Base-by-base conservation (phyloP, 2,797 vertebrate species). In the Pangasius krempfi region DNA sequence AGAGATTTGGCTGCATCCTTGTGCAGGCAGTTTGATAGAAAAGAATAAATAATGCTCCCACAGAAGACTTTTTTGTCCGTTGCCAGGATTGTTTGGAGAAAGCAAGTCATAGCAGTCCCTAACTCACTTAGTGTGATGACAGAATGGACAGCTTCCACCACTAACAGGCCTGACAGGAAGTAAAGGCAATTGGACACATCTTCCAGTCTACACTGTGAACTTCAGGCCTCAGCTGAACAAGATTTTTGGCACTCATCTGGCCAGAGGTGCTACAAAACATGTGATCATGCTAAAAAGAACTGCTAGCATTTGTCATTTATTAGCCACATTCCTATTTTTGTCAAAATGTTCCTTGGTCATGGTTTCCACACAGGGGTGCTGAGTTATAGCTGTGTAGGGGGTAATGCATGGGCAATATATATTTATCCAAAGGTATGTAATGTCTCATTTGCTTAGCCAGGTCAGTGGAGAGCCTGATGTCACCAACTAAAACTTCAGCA, bases 91-190 rank as follows among this genome's bases (percentile, higher is more conserved):
- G 33, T 85, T 92, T 92, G 89, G 91, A 92, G 90, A 91, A 92
- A 94, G 93, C 90, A 90, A 88, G 92, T 92, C 93, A 85, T 93
- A 91, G 86, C 76, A 72, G 91, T 93, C 92, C 70, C 92, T 94
- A 95, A 94, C 92, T 94, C 93, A 93, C 89, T 90, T 16, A 50
- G 56, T 64, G 88, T 72, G 92, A 87, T 94, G 93, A 94, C 92
- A 94, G 93, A 72, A 73, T 89, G 75, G 92, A 93, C 92, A 92
- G 92, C 87, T 87, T 90, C 93, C 91, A 75, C 91, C 87, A 60
- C 73, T 93, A 90, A 93, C 83, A 87, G 82, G 89, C 75, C 88
- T 56, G 72, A 76, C 72, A 86, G 84, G 88, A 76, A 81, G 44
- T 78, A 44, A 85, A 30, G 20, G 54, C 73, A 62, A 25, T 52